Percentiles rank a stretch among this genome's conserved stretches.
These are phyloP conservation scores for Popillia japonica DNA, from an alignment of 1,140 invertebrate genomes.

Conservation along the genomic window DNA sequence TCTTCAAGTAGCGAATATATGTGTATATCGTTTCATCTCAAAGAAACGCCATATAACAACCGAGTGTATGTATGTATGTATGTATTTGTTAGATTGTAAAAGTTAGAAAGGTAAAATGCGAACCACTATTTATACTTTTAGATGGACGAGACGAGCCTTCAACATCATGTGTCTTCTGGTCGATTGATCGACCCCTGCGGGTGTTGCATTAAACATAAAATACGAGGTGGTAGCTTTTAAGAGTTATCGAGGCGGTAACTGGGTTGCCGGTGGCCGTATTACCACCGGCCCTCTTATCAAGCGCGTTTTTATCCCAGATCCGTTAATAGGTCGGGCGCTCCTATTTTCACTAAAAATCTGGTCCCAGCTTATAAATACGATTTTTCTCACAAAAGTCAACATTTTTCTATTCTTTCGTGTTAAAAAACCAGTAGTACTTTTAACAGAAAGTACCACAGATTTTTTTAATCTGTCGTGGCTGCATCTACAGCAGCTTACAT, in stretches of 20 bases:
- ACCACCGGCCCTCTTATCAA: constrained; percentile 17
- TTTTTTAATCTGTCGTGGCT: too few relatives aligned
- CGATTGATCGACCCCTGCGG: constrained; percentile 46
- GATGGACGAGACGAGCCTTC: constrained; percentile 1
- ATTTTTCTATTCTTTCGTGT: not conserved
- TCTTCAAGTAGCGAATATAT: not conserved
- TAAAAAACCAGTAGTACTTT: not conserved
- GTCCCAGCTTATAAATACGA: not conserved
- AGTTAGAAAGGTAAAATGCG: not conserved
- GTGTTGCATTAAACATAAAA: constrained; percentile 59
- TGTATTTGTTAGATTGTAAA: not conserved
- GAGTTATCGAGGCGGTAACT: constrained; percentile 54
- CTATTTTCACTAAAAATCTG: constrained; percentile 1
- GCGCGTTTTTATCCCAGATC: constrained; percentile 6
- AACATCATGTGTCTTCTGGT: constrained; percentile 45
- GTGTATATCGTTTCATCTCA: not conserved
- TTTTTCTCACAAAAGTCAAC: not conserved
- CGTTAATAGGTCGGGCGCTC: not conserved
- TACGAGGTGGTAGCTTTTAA: constrained; percentile 54
- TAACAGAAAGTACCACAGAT: not conserved
- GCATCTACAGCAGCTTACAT: too few relatives aligned
- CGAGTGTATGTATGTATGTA: not conserved
- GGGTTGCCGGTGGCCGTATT: not conserved
- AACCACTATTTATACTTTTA: constrained; percentile 17
- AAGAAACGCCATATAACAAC: not conserved